These are phyloP conservation scores for Coryphaenoides rupestris DNA, from an alignment of 2,113 vertebrate species.

Conservation along the genomic window DNA sequence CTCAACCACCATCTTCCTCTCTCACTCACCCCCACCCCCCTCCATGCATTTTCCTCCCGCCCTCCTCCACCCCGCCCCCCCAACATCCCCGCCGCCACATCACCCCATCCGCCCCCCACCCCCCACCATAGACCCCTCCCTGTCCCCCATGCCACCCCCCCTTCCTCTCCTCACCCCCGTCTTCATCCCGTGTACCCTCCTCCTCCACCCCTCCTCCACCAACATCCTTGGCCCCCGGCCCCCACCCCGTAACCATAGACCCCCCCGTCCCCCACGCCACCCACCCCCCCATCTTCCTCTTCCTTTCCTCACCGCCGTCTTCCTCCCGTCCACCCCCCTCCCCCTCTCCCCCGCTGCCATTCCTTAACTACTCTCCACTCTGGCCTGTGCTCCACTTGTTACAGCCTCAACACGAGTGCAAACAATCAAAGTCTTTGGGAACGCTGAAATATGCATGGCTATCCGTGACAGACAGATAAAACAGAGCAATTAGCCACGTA, in stretches of 20 bases:
- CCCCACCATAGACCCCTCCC: no score
- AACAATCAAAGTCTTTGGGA: conserved; percentile 98
- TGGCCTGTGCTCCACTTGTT: conserved; percentile 91
- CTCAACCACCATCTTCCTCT: no score
- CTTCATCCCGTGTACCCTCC: no score
- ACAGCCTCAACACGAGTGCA: conserved; percentile 90
- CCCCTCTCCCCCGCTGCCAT: conserved; percentile 66
- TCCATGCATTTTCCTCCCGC: no score
- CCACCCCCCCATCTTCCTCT: conserved; percentile 1
- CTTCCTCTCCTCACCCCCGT: no score
- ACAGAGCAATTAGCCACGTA: conserved; percentile 98
- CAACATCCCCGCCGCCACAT: no score
- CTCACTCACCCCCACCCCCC: no score
- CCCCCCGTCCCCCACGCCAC: background rate
- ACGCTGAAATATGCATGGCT: conserved; percentile 99
- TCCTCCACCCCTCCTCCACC: no score
- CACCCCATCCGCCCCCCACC: no score
- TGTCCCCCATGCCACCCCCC: no score
- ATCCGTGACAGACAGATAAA: conserved; percentile 97
- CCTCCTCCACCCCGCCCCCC: no score
- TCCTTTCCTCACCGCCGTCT: conserved; percentile 13
- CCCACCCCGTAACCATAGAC: conserved; percentile 5
- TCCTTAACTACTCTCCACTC: conserved; percentile 92
- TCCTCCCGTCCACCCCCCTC: conserved; percentile 15
- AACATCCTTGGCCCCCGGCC: no score